Percentiles rank a stretch among this genome's conserved stretches.
Conservation (phyloP, 1,140 invertebrate genomes). For the Sitodiplosis mosellana region DNA sequence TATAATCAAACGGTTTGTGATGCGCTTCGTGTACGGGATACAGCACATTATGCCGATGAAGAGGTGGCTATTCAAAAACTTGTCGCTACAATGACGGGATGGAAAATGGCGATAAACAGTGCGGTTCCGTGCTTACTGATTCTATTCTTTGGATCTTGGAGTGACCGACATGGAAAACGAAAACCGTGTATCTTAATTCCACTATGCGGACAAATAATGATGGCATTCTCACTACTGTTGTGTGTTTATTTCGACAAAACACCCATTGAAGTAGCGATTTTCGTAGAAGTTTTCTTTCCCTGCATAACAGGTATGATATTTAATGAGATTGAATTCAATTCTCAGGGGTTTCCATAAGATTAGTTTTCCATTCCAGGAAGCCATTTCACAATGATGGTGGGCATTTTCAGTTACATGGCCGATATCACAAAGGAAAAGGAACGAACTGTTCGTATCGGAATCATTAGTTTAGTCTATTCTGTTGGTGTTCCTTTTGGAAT, state of each 20-base stretch:
- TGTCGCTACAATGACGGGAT: constrained; percentile 56
- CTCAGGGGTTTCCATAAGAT: neutral
- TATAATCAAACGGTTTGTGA: constrained; percentile 51
- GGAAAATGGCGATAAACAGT: constrained; percentile 62
- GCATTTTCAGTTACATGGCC: constrained; percentile 73
- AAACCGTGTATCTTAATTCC: constrained; percentile 73
- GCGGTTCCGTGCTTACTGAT: constrained; percentile 53
- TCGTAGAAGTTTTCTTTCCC: constrained; percentile 57
- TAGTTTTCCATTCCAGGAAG: constrained; percentile 33
- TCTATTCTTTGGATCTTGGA: constrained; percentile 61
- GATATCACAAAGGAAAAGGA: constrained; percentile 65
- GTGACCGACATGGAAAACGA: constrained; percentile 49
- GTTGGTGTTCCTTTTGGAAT: constrained; percentile 61
- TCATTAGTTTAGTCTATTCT: constrained; percentile 65
- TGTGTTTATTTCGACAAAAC: constrained; percentile 58
- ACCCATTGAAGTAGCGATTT: constrained; percentile 57
- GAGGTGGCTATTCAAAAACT: constrained; percentile 55
- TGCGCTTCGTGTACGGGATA: constrained; percentile 45
- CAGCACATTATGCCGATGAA: constrained; percentile 29
- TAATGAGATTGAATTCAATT: neutral
- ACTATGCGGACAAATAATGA: constrained; percentile 60
- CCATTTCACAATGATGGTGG: constrained; percentile 78
- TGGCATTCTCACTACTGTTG: constrained; percentile 53
- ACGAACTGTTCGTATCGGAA: constrained; percentile 62
- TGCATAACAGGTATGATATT: constrained; percentile 37